Base-by-base conservation (phyloP, 2,888 invertebrate genomes). In the Cartodere bifasciata region DNA sequence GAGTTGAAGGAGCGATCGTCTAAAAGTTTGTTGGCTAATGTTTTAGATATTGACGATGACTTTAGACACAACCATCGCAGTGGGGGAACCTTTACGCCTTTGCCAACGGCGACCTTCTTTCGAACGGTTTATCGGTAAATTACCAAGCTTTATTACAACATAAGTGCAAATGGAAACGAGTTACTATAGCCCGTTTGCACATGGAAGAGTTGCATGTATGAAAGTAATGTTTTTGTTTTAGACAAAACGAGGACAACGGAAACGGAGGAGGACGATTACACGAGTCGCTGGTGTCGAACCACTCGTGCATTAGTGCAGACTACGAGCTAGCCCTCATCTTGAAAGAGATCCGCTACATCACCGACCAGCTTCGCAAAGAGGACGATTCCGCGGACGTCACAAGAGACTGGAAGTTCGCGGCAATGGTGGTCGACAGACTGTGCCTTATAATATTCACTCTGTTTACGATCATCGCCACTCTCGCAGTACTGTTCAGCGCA, bases 391-490 rank as follows among this genome's bases (percentile, higher is more conserved):
- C 83, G 64, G 88, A 87, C 65, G 74, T 91, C 63, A 83, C 90
- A 64, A 86, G 87, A 71, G 92, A 94, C 80, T 95, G 95, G 95
- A 92, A 92, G 73, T 95, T 94, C 71, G 94, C 94, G 65, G 94
- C 94, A 67, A 92, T 94, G 90, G 94, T 95, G 70, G 90, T 95
- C 72, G 95, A 95, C 79, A 83, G 94, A 76, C 79, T 94, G 77
- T 95, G 95, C 83, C 86, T 95, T 79, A 90, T 92, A 75, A 83
- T 92, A 74, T 95, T 95, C 81, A 90, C 91, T 70, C 78, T 88
- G 72, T 91, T 91, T 79, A 91, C 91, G 70, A 86, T 90, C 75
- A 80, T 90, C 68, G 88, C 90, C 67, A 90, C 91, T 66, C 81
- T 90, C 72, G 88, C 88, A 71, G 90, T 91, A 73, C 80, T 92